Percentiles rank a stretch among this genome's conserved stretches.
phyloP scores from a whole-genome alignment of 2,888 invertebrate genomes.

The Synergus gifuensis region DNA sequence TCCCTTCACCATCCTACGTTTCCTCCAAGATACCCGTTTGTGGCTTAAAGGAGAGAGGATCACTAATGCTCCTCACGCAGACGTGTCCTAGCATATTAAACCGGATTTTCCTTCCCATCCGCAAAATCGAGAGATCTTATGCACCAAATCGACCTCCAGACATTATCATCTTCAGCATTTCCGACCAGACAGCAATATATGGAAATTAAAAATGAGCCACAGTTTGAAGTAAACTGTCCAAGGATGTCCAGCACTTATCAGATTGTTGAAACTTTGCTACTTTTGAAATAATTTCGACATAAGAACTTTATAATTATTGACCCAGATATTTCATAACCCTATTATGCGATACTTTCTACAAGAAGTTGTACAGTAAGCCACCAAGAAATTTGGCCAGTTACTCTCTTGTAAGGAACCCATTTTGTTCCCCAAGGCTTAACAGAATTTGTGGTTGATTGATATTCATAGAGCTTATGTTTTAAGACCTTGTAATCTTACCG shows the following conservation, averaged over 20 bases:
- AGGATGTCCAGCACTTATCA: neutral
- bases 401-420: conserved; percentile 7
- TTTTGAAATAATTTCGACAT: neutral
- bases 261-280: too few relatives aligned
- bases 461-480: conserved; percentile 18
- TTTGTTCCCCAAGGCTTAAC: conserved; percentile 27
- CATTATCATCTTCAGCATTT: conserved; percentile 22
- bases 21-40: conserved; percentile 28
- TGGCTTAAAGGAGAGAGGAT: conserved; percentile 58
- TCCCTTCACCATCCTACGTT: neutral
- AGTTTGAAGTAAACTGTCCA: neutral
- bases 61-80: conserved; percentile 71
- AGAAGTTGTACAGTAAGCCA: conserved; percentile 10
- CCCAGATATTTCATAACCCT: conserved; percentile 15
- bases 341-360: conserved; percentile 7
- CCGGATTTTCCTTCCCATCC: conserved; percentile 60
- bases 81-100: conserved; percentile 73
- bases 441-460: conserved; percentile 29
- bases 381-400: conserved; percentile 21
- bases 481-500: conserved; percentile 2
- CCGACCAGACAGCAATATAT: neutral
- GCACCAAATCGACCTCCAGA: conserved; percentile 46
- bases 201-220: neutral
- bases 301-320: conserved; percentile 20
- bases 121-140: conserved; percentile 61